Evolutionary conservation across 2,797 vertebrate species (phyloP), one percentile per base, ranked within the genome.

Genomic region (Myoxocephalus aenaeus): DNA sequence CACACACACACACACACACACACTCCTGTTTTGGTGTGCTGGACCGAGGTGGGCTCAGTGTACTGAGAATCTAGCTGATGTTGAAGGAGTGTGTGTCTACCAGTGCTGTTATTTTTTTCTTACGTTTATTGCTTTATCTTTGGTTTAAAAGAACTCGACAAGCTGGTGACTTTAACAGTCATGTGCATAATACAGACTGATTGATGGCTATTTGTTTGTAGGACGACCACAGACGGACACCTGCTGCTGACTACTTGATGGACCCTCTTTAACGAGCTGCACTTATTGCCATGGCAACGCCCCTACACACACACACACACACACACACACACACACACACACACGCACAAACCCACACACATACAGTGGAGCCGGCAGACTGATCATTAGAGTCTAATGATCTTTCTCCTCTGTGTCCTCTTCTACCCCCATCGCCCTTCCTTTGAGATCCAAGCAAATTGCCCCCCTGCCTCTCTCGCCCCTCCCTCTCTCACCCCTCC

Each of bases 171-270:
- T 54, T 27, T 69, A 75, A 78, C 69, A 63, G 11, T 54, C 32
- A 22, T 56, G 51, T 77, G 67, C 71, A 69, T 64, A 73, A 76
- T 62, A 54, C 56, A 70, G 53, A 65, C 42, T 67, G 72, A 84
- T 4, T 84, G 36, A 77, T 73, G 32, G 48, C 56, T 76, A 29
- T 65, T 29, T 80, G 64, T 70, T 70, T 46, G 81, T 58, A 17
- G 58, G 71, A 64, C 51, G 75, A 36, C 66, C 36, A 72, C 76
- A 87, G 84, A 86, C 15, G 65, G 87, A 90, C 94, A 94, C 93
- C 93, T 94, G 93, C 93, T 93, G 89, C 85, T 83, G 76, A 80
- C 72, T 85, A 77, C 86, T 93, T 90, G 89, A 94, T 86, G 79
- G 83, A 85, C 81, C 42, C 62, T 62, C 56, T 79, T 59, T 91